phyloP scores from a whole-genome alignment of 2,113 vertebrate species.

The Aythya baeri region DNA sequence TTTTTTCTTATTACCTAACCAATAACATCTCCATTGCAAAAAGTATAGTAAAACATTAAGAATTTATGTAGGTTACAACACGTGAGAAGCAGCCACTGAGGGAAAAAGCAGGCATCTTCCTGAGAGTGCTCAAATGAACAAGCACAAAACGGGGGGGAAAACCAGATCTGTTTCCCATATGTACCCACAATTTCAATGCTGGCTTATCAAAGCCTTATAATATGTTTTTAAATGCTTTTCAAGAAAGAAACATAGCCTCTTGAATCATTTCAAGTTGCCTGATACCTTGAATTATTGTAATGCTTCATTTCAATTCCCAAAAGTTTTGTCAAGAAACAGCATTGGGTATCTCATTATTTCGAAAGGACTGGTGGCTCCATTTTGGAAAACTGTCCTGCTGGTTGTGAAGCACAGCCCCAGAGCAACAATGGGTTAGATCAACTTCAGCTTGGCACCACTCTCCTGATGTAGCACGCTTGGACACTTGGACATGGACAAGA shows the following conservation, averaged over 20 bases:
- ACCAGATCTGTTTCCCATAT: background rate
- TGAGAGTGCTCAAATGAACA: background rate
- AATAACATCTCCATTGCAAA: conserved; percentile 65
- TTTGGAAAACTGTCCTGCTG: background rate
- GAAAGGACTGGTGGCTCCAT: accelerated
- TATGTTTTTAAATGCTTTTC: background rate
- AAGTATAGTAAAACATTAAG: conserved; percentile 67
- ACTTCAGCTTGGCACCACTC: background rate
- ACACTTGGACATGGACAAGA: background rate
- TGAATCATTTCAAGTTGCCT: background rate
- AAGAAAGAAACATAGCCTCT: background rate
- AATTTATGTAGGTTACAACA: conserved; percentile 64
- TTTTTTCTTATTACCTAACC: conserved; percentile 69
- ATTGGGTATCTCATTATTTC: background rate
- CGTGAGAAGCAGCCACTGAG: conserved; percentile 15
- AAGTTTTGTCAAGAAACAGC: background rate
- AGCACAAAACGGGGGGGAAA: background rate
- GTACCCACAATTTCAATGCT: background rate
- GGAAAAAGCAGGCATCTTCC: background rate
- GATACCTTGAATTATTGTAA: background rate
- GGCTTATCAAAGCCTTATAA: background rate
- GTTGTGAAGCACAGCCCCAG: background rate
- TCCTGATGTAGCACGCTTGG: background rate
- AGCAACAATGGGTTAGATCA: background rate
- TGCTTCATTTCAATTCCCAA: background rate